phyloP scores from a whole-genome alignment of 2,797 vertebrate species.

The Propithecus perrieri region DNA sequence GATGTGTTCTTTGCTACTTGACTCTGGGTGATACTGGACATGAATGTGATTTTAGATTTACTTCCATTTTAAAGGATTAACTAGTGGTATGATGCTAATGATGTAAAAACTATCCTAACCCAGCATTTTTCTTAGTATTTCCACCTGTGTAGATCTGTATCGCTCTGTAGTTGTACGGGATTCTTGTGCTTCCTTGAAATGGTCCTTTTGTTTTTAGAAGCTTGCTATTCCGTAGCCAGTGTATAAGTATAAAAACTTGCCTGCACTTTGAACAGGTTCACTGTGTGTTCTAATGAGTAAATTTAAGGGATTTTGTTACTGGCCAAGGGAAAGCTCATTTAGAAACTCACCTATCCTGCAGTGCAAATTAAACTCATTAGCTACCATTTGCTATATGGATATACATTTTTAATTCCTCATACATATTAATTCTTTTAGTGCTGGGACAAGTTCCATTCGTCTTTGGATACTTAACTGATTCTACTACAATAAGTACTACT shows the following conservation, averaged over 20 bases:
- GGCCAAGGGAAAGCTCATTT: neutral
- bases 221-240: neutral
- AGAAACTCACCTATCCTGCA: neutral
- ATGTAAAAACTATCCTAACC: too few species aligned
- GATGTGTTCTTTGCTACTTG: too few species aligned
- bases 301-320: neutral
- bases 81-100: too few species aligned
- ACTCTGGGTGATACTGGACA: too few species aligned
- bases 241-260: neutral
- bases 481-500: neutral
- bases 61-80: too few species aligned
- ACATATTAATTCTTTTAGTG: neutral
- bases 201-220: conserved; percentile 11
- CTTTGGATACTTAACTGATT: neutral
- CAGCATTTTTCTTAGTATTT: too few species aligned
- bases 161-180: neutral
- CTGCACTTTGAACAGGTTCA: neutral
- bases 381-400: neutral
- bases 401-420: neutral
- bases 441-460: neutral
- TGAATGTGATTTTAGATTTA: too few species aligned
- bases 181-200: neutral
- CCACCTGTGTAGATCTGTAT: too few species aligned
- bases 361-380: neutral
- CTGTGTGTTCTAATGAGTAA: neutral